Evolutionary conservation across 1,140 invertebrate species (phyloP), one percentile per base, ranked within the genome.

Genomic region (Lineus longissimus): DNA sequence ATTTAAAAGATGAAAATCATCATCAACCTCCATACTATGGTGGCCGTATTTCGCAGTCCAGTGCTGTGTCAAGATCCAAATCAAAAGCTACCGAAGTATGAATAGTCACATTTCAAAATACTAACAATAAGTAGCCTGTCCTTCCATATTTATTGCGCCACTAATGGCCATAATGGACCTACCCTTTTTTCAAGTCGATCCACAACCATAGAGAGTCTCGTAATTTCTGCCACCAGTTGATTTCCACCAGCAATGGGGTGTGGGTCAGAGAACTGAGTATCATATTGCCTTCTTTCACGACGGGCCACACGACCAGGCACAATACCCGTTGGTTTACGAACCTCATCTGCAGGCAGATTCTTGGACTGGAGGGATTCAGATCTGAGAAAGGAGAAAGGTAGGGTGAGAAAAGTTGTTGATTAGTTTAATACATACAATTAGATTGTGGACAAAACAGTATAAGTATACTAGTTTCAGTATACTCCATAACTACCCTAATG

Each of bases 271-370:
- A 55, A n/a, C 56, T 67, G 60, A 13, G 63, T 58, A 55, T 72
- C 75, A 29, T 67, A 59, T 61, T 77, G 74, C 33, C 71, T 63
- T 43, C 70, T 72, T 0, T 72, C 70, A 25, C 76, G 51, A 9
- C 76, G 65, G 0, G 67, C 74, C 40, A 77, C 64, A 33, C 73
- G 74, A 19, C 76, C 76, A 19, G 76, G 73, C 1, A 76, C 61
- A 54, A 75, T 58, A 41, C 43, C 54, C 17, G 55, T 40, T 0
- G 56, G 62, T 51, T 63, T 36, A 4, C 64, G 7, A 59, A 33
- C 33, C 73, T 75, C 11, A 43, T 60, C 0, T 60, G 36, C 59
- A 60, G 33, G n/a, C 29, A 30, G 17, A 60, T 30, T 60, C 36
- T 36, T 6, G 19, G 19, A 43, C 41, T 60, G 41, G 29, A 36